These are phyloP conservation scores for Drosophila percnosoma DNA, from an alignment of 2,888 invertebrate species.

Conservation along the genomic window DNA sequence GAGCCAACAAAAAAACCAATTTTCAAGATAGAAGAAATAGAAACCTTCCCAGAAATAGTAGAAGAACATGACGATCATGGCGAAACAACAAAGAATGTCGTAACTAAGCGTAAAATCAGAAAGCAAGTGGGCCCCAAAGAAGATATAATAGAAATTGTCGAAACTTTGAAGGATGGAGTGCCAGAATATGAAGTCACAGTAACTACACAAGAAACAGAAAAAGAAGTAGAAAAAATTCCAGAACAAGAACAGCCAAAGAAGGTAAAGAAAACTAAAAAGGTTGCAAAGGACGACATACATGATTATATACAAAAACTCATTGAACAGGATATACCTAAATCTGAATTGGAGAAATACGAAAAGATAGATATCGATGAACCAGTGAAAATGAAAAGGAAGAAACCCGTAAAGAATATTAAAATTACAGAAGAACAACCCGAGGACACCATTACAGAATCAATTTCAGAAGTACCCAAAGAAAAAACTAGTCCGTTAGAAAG, in stretches of 20 bases:
- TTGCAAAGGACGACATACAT: slow-evolving; percentile 82
- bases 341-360: slow-evolving; percentile 85
- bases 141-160: slow-evolving; percentile 85
- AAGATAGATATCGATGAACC: slow-evolving; percentile 84
- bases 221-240: slow-evolving; percentile 52
- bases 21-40: slow-evolving; percentile 75
- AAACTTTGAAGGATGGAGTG: slow-evolving; percentile 77
- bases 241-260: slow-evolving; percentile 65
- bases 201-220: slow-evolving; percentile 65
- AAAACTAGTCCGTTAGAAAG: slow-evolving; percentile 27
- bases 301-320: slow-evolving; percentile 84
- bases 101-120: slow-evolving; percentile 78
- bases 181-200: slow-evolving; percentile 85
- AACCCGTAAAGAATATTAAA: slow-evolving; percentile 52
- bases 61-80: slow-evolving; percentile 66
- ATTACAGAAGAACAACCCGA: slow-evolving; percentile 54
- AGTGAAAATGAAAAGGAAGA: slow-evolving; percentile 80
- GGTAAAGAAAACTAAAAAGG: slow-evolving; percentile 82
- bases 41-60: slow-evolving; percentile 56
- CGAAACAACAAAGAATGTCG: slow-evolving; percentile 27
- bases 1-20: slow-evolving; percentile 74
- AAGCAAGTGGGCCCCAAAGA: slow-evolving; percentile 85
- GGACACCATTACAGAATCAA: slow-evolving; percentile 54
- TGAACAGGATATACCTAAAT: slow-evolving; percentile 84
- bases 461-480: slow-evolving; percentile 30